Conservation (phyloP, 2,113 vertebrate species). For the Crotalus helleri region DNA sequence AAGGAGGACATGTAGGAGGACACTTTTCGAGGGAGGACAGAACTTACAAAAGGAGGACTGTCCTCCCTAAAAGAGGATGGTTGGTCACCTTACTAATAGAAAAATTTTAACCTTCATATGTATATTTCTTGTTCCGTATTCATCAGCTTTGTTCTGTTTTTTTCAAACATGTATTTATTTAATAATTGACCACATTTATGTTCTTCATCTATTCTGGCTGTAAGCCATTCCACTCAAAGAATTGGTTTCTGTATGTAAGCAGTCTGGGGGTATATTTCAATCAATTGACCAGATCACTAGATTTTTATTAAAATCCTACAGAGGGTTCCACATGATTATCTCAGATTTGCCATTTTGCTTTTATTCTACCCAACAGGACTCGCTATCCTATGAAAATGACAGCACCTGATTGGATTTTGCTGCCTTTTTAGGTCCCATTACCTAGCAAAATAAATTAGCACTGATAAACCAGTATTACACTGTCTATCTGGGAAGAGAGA, state of each 20-base stretch:
- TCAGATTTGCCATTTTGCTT: neutral
- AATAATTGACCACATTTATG: neutral
- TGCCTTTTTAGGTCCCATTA: neutral
- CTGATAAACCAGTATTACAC: neutral
- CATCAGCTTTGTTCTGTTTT: conserved; percentile 51
- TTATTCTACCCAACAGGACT: neutral
- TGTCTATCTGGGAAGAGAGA: neutral
- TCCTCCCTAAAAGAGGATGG: no score
- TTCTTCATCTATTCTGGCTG: neutral
- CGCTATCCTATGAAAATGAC: neutral
- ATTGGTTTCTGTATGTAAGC: neutral
- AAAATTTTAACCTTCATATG: conserved; percentile 47
- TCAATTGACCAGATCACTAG: neutral
- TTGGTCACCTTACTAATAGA: neutral
- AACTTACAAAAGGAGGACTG: no score
- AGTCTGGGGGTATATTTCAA: neutral
- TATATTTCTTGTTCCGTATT: conserved; percentile 49
- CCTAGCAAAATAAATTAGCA: neutral
- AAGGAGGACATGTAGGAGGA: no score
- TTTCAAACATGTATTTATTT: conserved; percentile 35
- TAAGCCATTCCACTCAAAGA: conserved; percentile 3
- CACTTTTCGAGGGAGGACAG: no score
- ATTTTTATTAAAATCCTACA: conserved; percentile 11
- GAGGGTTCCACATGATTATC: neutral
- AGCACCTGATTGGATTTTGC: neutral